Conservation (phyloP, 2,888 invertebrate species). For the Drosophila atroscutellata region DNA sequence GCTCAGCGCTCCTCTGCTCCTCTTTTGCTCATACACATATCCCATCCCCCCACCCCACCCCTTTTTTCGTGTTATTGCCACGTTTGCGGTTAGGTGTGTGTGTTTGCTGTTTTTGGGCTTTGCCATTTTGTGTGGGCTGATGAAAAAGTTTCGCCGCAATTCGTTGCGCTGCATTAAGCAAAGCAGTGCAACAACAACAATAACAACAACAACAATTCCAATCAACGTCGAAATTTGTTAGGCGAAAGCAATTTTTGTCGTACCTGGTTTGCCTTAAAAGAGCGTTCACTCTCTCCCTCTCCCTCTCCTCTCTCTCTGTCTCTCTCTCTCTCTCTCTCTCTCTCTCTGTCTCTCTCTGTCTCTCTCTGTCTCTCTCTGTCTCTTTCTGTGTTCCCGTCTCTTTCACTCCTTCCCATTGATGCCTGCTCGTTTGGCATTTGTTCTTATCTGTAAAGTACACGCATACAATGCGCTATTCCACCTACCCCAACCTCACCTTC, state of each 20-base stretch:
- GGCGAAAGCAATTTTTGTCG: constrained; percentile 43
- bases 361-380: constrained; percentile 6
- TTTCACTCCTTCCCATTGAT: neutral
- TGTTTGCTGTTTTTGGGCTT: constrained; percentile 37
- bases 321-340: too few relatives aligned
- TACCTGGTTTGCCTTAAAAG: constrained; percentile 43
- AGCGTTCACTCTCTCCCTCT: constrained; percentile 24
- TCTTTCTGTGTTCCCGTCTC: too few relatives aligned
- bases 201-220: constrained; percentile 14
- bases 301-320: neutral
- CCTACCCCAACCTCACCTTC: neutral
- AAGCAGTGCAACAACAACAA: constrained; percentile 44
- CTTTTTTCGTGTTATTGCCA: constrained; percentile 35
- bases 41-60: neutral
- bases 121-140: constrained; percentile 58
- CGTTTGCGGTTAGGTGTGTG: constrained; percentile 57
- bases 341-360: neutral
- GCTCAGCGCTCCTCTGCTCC: constrained; percentile 19
- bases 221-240: constrained; percentile 21
- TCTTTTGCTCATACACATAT: neutral
- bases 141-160: constrained; percentile 75
- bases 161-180: constrained; percentile 76
- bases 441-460: constrained; percentile 12
- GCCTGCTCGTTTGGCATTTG: neutral
- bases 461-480: constrained; percentile 22